Percentiles rank a stretch among this genome's conserved stretches.
Evolutionary conservation across 2,113 vertebrate genomes (phyloP).

Genomic region (Terrapene triunguis): DNA sequence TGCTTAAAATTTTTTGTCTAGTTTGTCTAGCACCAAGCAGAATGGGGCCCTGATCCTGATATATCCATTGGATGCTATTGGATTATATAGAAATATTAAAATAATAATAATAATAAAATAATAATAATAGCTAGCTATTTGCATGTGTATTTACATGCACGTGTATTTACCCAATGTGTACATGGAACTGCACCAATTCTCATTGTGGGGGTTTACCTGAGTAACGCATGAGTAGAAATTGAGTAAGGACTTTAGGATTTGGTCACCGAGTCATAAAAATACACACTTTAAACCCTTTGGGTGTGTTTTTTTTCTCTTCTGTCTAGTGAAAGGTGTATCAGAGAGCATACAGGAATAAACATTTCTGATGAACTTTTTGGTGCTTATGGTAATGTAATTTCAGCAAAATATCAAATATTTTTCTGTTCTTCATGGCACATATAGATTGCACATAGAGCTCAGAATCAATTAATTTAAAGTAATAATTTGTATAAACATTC

Average conservation of each 20-base stretch:
- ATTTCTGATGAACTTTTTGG: slow-evolving; percentile 31
- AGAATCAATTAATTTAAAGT: slow-evolving; percentile 87
- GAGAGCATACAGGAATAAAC: background rate
- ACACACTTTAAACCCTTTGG: background rate
- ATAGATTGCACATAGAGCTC: slow-evolving; percentile 72
- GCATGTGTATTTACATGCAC: background rate
- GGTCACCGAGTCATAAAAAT: background rate
- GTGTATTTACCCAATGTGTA: background rate
- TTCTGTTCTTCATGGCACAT: slow-evolving; percentile 69
- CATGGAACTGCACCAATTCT: background rate
- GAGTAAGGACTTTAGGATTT: background rate
- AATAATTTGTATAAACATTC: slow-evolving; percentile 86
- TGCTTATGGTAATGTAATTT: background rate
- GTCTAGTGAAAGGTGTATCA: background rate
- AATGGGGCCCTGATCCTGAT: background rate
- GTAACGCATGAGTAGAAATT: background rate
- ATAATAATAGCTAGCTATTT: background rate
- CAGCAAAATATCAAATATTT: slow-evolving; percentile 52
- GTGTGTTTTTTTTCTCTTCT: background rate
- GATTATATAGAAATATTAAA: background rate
- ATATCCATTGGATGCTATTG: background rate
- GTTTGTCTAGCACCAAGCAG: background rate
- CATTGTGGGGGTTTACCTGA: background rate
- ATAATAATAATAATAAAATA: background rate
- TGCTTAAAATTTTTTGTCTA: too few species aligned